Evolutionary conservation across 2,888 invertebrate genomes (phyloP).

Genomic region (Drosophila maculinotata): DNA sequence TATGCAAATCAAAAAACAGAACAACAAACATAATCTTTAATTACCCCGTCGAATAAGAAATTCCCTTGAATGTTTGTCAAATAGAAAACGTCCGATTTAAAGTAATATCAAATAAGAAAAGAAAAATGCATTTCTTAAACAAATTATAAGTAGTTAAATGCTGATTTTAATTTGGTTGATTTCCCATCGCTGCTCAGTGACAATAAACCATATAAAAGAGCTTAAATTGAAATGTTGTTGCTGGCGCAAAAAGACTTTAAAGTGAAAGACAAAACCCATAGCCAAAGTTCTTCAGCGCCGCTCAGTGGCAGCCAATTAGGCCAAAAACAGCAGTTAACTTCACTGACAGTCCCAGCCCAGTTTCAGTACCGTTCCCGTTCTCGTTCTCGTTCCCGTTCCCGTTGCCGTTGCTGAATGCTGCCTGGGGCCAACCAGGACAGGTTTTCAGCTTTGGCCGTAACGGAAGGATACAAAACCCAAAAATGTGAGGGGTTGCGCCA

Average conservation of each 20-base stretch:
- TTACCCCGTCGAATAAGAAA: too few relatives aligned
- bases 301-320: slow-evolving; percentile 76
- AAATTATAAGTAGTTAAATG: neutral
- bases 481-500: slow-evolving; percentile 35
- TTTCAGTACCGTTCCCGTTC: neutral
- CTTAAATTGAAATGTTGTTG: slow-evolving; percentile 24
- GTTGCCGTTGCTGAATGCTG: slow-evolving; percentile 17
- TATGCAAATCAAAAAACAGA: too few relatives aligned
- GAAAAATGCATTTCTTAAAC: neutral
- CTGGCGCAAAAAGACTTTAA: slow-evolving; percentile 30
- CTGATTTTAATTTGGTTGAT: too few relatives aligned
- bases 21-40: too few relatives aligned
- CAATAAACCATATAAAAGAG: slow-evolving; percentile 20
- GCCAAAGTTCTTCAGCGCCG: slow-evolving; percentile 50
- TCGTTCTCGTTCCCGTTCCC: neutral
- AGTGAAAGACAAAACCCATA: slow-evolving; percentile 39
- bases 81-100: too few relatives aligned
- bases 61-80: too few relatives aligned
- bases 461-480: slow-evolving; percentile 49
- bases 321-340: slow-evolving; percentile 53
- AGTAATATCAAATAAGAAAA: neutral
- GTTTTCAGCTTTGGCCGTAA: slow-evolving; percentile 26
- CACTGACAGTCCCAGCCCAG: neutral
- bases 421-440: slow-evolving; percentile 42
- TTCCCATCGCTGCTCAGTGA: too few relatives aligned